phyloP scores from a whole-genome alignment of 2,888 invertebrate genomes.

The Drosophila macrospina region DNA sequence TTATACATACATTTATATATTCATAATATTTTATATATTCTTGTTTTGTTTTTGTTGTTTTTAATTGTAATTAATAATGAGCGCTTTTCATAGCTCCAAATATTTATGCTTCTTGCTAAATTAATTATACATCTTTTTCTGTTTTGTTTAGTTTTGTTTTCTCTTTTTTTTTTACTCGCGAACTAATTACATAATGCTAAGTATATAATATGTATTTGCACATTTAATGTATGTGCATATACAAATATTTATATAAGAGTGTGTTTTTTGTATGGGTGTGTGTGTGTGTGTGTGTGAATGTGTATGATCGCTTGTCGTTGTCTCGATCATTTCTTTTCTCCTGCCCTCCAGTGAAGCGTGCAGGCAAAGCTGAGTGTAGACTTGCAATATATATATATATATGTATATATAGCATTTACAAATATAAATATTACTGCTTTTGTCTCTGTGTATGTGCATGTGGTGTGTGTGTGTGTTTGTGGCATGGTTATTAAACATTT shows the following conservation, averaged over 20 bases:
- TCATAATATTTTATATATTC: conserved; percentile 41
- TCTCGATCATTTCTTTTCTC: conserved; percentile 24
- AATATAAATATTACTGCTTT: conserved; percentile 11
- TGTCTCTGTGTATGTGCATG: conserved; percentile 23
- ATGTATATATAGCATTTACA: conserved; percentile 28
- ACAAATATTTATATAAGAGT: conserved; percentile 26
- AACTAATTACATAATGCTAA: conserved; percentile 75
- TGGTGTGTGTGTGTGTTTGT: conserved; percentile 25
- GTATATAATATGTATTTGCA: conserved; percentile 42
- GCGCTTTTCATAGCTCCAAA: conserved; percentile 54
- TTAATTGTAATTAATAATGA: conserved; percentile 34
- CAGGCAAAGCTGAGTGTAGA: conserved; percentile 35
- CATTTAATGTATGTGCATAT: conserved; percentile 26
- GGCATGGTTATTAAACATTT: conserved; percentile 64
- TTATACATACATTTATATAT: conserved; percentile 43
- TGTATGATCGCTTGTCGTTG: conserved; percentile 24
- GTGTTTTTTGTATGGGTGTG: conserved; percentile 13
- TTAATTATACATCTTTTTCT: conserved; percentile 66
- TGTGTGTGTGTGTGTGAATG: conserved; percentile 29
- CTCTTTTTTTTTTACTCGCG: conserved; percentile 41
- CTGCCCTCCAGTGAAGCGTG: conserved; percentile 59
- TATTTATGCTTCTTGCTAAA: conserved; percentile 61
- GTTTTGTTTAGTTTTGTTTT: conserved; percentile 1
- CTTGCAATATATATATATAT: conserved; percentile 30
- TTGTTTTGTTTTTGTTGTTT: conserved; percentile 14